These are phyloP conservation scores for Pachyramphus minor DNA, from an alignment of 2,113 vertebrate genomes.

Conservation along the genomic window DNA sequence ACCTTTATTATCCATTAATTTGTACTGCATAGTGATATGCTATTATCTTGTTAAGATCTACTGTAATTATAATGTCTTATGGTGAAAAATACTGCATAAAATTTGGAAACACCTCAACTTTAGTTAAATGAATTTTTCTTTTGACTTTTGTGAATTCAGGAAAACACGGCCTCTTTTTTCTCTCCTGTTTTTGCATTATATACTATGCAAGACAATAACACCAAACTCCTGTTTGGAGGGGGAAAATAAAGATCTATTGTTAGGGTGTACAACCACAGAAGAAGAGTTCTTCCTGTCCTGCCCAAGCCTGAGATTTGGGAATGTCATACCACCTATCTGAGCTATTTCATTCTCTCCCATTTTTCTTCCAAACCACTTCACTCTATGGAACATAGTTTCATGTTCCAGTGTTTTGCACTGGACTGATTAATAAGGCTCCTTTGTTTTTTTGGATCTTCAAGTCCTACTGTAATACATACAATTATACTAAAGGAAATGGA, in stretches of 20 bases:
- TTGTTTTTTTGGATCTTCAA: neutral
- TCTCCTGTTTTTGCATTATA: neutral
- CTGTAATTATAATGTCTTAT: neutral
- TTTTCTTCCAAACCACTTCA: neutral
- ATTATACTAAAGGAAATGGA: neutral
- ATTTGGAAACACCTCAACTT: neutral
- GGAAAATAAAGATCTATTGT: fast-evolving
- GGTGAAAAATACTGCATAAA: neutral
- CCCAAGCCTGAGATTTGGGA: neutral
- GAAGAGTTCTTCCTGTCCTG: neutral
- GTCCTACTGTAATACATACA: neutral
- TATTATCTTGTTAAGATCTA: neutral
- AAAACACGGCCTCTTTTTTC: neutral
- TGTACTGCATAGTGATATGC: neutral
- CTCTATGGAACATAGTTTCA: neutral
- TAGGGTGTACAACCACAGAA: neutral
- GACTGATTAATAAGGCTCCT: neutral
- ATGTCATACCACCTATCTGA: neutral
- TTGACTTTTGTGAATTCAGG: neutral
- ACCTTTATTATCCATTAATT: neutral
- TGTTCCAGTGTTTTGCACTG: neutral
- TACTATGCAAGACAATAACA: neutral
- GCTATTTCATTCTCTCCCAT: neutral
- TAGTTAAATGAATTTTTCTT: neutral
- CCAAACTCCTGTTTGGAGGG: neutral